Conservation (phyloP, 2,888 invertebrate genomes). For the Monopis laevigella region DNA sequence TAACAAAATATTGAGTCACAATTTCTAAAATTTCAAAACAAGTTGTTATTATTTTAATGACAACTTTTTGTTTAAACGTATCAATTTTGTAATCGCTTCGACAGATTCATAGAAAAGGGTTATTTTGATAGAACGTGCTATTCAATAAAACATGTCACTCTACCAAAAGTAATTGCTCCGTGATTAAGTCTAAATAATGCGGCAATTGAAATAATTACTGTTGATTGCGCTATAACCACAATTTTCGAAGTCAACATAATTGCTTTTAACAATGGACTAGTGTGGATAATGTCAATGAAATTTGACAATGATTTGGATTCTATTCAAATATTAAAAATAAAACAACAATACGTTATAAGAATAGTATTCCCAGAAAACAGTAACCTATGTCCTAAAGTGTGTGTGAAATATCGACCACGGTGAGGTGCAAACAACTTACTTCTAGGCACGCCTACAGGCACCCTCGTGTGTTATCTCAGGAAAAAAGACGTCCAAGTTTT, state of each 20-base stretch:
- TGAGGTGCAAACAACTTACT: slow-evolving; percentile 59
- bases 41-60: too few species aligned
- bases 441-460: slow-evolving; percentile 49
- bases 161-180: slow-evolving; percentile 10
- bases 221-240: slow-evolving; percentile 10
- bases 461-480: slow-evolving; percentile 30
- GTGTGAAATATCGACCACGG: slow-evolving; percentile 60
- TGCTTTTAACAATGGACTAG: slow-evolving; percentile 9
- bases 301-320: too few species aligned
- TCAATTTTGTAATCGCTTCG: too few species aligned
- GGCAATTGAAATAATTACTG: slow-evolving; percentile 11
- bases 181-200: slow-evolving; percentile 10
- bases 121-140: too few species aligned
- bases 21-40: too few species aligned
- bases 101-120: too few species aligned
- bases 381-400: too few species aligned
- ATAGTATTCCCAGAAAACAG: too few species aligned
- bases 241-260: slow-evolving; percentile 9
- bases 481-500: slow-evolving; percentile 33
- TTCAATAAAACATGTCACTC: slow-evolving; percentile 6
- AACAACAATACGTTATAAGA: too few species aligned
- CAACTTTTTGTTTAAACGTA: too few species aligned
- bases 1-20: too few species aligned
- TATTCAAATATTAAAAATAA: too few species aligned
- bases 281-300: slow-evolving; percentile 7